Evolutionary conservation across 2,888 invertebrate genomes (phyloP), one percentile per base, ranked within the genome.

Genomic region (Matsumyia berberina): DNA sequence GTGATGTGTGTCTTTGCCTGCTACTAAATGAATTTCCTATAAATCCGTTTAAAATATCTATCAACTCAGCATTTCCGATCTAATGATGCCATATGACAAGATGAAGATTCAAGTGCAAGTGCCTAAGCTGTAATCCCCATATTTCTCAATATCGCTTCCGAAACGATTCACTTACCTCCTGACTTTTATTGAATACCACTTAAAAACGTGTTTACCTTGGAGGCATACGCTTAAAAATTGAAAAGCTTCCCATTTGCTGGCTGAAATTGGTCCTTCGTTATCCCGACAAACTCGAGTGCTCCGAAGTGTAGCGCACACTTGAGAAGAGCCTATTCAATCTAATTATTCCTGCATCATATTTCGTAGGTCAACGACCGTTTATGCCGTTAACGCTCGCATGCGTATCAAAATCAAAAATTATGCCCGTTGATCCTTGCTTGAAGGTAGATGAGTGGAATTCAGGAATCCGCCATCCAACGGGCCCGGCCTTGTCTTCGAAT

Each of bases 321-420:
- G 49, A 15, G 55, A 24, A 12, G 57, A 67, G 44, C 62, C 60
- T 29, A 55, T 58, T 58, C 62, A 79, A 83, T 83, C 67, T 79
- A 78, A 83, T 83, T 79, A 83, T 73, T 62, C 77, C 19, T 62
- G 67, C 9, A 67, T 73, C 62, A 67, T 67, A 73, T 69, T 69
- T 79, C 39, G 29, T 64, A 15, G 78, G 73, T 83, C 78, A 83
- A 79, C 69, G 73, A 62, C 77, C 72, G 53, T 39, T 55, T 37
- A 19, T 37, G 51, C 51, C 77, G 42, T 64, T 57, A 57, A 57
- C 60, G 44, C 53, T 70, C 64, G 51, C 44, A 69, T 62, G 73
- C 35, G 42, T 69, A 72, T 62, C 64, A 51, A 78, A 73, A 78
- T 73, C 83, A 78, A 62, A 83, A 83, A 72, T 73, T 79, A 79